Conservation (phyloP, 2,888 invertebrate genomes). For the Notocelia uddmanniana region DNA sequence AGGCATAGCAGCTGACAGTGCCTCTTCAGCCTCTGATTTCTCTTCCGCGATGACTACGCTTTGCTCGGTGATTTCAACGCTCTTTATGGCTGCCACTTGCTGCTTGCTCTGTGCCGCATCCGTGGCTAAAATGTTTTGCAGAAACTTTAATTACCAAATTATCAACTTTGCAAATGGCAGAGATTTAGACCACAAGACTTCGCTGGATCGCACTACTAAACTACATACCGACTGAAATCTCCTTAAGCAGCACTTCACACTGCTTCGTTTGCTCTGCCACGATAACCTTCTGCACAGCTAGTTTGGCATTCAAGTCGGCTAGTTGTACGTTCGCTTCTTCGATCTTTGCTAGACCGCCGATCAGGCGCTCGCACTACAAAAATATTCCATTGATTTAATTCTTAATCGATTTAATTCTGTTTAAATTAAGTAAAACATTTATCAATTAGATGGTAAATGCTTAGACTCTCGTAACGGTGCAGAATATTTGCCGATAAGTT, state of each 20-base stretch:
- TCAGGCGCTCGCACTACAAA: conserved; percentile 88
- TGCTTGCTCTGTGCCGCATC: conserved; percentile 91
- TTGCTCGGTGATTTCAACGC: conserved; percentile 93
- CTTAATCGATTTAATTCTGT: no score
- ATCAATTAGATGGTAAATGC: no score
- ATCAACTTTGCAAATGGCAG: no score
- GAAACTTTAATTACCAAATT: not conserved
- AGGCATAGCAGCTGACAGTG: conserved; percentile 92
- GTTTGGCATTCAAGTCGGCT: conserved; percentile 91
- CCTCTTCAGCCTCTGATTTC: conserved; percentile 93
- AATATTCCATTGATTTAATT: conserved; percentile 2
- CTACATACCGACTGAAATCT: conserved; percentile 88
- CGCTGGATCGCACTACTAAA: no score
- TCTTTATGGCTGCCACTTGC: conserved; percentile 91
- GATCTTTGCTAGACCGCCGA: conserved; percentile 92
- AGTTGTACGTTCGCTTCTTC: conserved; percentile 94
- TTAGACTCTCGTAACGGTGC: no score
- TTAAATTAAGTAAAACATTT: no score
- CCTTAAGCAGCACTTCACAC: conserved; percentile 91
- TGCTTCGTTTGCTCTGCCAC: conserved; percentile 93
- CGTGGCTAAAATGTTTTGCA: conserved; percentile 81
- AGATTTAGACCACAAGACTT: no score
- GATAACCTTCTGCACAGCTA: conserved; percentile 93
- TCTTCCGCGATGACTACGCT: conserved; percentile 92
- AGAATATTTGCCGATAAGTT: no score